Conservation (phyloP, 2,888 invertebrate genomes). For the Heliconius sara region DNA sequence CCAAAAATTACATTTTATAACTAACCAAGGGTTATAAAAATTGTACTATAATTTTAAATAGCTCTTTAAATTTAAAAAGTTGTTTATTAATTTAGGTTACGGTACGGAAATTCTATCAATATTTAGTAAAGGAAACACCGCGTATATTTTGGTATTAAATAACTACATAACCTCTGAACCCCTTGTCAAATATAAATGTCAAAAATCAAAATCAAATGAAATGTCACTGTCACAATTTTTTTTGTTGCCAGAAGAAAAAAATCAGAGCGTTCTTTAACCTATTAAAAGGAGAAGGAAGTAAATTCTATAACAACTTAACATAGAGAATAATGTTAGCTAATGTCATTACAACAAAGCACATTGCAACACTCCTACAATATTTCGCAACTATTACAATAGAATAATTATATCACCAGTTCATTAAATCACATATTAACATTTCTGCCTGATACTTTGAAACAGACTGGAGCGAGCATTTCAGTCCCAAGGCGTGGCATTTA, state of each 20-base stretch:
- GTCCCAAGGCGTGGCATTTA: too few relatives aligned
- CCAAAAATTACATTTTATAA: neutral
- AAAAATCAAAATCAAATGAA: conserved; percentile 1
- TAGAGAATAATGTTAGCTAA: too few relatives aligned
- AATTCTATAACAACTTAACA: too few relatives aligned
- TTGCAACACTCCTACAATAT: neutral
- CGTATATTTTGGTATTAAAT: neutral
- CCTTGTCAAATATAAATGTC: neutral
- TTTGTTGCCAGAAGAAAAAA: neutral
- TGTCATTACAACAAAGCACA: neutral
- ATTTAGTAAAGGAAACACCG: neutral
- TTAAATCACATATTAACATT: too few relatives aligned
- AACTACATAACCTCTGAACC: conserved; percentile 5
- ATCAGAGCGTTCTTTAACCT: neutral
- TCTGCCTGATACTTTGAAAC: too few relatives aligned
- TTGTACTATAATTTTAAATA: neutral
- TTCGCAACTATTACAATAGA: neutral
- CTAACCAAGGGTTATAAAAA: neutral
- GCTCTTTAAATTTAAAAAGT: neutral
- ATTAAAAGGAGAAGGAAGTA: neutral
- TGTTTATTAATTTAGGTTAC: neutral
- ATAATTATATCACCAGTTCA: neutral
- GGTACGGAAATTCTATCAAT: neutral
- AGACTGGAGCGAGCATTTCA: too few relatives aligned
- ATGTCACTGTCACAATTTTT: neutral